Conservation (phyloP, 2,113 vertebrate genomes). For the Myiozetetes cayanensis region DNA sequence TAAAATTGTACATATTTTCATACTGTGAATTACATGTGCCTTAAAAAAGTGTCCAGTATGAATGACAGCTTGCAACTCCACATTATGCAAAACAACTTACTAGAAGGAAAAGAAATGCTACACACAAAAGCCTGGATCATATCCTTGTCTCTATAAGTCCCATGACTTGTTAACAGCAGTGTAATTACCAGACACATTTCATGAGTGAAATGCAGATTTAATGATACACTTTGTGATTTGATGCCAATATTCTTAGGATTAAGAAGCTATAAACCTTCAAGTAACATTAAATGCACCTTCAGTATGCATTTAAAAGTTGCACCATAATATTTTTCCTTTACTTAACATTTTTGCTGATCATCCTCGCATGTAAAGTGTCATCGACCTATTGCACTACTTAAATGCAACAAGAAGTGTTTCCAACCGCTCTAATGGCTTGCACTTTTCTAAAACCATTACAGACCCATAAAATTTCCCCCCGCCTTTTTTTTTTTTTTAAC, state of each 20-base stretch:
- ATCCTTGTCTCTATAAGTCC: neutral
- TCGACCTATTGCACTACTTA: neutral
- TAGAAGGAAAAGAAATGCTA: neutral
- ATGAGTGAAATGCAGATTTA: neutral
- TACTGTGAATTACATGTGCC: accelerated
- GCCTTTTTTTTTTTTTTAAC: neutral
- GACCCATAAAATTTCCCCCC: neutral
- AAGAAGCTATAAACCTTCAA: neutral
- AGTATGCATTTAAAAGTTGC: neutral
- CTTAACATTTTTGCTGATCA: neutral
- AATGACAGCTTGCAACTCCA: neutral
- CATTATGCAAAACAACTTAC: neutral
- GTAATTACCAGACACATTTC: neutral
- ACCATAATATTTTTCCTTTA: neutral
- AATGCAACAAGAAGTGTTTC: neutral
- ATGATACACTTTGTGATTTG: neutral
- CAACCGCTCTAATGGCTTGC: neutral
- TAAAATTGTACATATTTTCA: neutral
- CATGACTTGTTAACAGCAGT: neutral
- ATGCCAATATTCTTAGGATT: neutral
- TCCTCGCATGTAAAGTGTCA: neutral
- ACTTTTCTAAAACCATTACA: neutral
- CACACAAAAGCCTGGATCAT: neutral
- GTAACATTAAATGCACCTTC: neutral
- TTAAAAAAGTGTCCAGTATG: neutral